Conservation (phyloP, 2,797 vertebrate genomes). For the Capromys pilorides region DNA sequence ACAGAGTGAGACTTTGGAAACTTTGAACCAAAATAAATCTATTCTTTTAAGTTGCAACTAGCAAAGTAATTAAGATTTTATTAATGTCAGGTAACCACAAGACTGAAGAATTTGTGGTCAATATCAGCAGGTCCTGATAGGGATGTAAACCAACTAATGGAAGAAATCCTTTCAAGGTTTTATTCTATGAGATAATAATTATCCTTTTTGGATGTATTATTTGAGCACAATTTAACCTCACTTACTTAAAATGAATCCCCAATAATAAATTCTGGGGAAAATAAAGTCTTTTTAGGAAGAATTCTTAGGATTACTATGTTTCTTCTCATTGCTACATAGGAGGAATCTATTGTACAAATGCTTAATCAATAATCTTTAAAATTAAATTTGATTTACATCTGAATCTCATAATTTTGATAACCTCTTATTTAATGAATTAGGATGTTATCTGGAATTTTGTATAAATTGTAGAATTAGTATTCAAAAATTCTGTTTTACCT, state of each 20-base stretch:
- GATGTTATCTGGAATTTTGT: conserved; percentile 8
- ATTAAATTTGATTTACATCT: conserved; percentile 41
- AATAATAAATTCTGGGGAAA: conserved; percentile 32
- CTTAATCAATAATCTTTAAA: conserved; percentile 18
- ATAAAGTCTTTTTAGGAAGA: not conserved
- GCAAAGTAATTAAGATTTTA: not conserved
- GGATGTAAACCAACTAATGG: not conserved
- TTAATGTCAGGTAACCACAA: not conserved
- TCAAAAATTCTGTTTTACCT: not conserved
- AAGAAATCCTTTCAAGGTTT: not conserved
- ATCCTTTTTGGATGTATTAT: not conserved
- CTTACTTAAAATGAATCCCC: conserved; percentile 13
- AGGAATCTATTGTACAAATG: not conserved
- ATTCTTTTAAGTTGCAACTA: not conserved
- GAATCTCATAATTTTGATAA: conserved; percentile 29
- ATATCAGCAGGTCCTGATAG: not conserved
- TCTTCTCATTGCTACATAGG: not conserved
- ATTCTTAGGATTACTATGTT: not conserved
- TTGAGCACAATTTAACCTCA: conserved; percentile 11
- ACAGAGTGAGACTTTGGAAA: not conserved
- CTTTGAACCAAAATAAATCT: not conserved
- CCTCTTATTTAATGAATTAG: conserved; percentile 43
- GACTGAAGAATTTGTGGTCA: not conserved
- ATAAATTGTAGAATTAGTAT: conserved; percentile 17
- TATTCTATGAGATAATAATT: not conserved